phyloP scores from a whole-genome alignment of 2,888 invertebrate species.

The Drosophila pseudotakahashii region DNA sequence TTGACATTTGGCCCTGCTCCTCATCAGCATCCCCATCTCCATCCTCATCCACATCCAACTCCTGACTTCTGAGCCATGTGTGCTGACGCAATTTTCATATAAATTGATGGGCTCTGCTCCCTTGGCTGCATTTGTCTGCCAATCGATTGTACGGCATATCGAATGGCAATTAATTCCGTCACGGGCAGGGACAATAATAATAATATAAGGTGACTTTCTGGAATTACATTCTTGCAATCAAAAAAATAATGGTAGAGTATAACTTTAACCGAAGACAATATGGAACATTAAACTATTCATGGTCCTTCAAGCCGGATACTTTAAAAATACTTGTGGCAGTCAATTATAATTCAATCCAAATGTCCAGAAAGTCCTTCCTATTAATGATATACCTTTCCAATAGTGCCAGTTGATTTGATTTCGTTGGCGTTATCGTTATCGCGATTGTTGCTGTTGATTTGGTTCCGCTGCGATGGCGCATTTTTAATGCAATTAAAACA shows the following conservation, averaged over 20 bases:
- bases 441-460: conserved; percentile 26
- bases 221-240: no score
- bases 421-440: conserved; percentile 6
- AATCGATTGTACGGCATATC: conserved; percentile 22
- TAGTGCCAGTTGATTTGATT: conserved; percentile 12
- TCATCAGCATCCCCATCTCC: neutral
- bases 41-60: neutral
- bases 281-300: no score
- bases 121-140: conserved; percentile 10
- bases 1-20: conserved; percentile 39
- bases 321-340: no score
- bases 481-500: conserved; percentile 67
- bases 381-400: neutral
- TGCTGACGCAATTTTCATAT: conserved; percentile 41
- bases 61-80: conserved; percentile 31
- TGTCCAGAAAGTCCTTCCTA: no score
- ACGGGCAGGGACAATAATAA: conserved; percentile 5
- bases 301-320: no score
- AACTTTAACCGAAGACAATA: no score
- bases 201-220: neutral
- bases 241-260: no score
- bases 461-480: conserved; percentile 27
- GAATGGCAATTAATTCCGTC: conserved; percentile 30
- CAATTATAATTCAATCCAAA: neutral
- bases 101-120: conserved; percentile 35